These are phyloP conservation scores for Ephialtes manifestator DNA, from an alignment of 2,888 invertebrate species.

Conservation along the genomic window DNA sequence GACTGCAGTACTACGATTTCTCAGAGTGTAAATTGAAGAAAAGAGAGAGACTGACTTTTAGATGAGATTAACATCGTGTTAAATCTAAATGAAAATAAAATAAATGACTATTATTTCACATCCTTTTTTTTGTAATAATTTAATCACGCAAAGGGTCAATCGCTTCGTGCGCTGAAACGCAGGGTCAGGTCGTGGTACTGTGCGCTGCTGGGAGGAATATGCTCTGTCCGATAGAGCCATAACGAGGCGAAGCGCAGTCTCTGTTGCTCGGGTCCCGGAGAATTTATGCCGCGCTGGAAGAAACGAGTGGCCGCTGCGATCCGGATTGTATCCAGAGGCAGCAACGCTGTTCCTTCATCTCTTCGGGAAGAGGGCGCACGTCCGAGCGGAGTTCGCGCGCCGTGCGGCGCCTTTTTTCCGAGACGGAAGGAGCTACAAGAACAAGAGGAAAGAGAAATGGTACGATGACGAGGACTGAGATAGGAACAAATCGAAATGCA, in stretches of 20 bases:
- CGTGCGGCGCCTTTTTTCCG: constrained; percentile 1
- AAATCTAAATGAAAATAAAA: not conserved
- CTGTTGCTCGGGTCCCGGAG: constrained; percentile 48
- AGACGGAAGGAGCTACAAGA: not conserved
- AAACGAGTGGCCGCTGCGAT: not conserved
- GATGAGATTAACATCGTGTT: no score
- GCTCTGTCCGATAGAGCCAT: constrained; percentile 64
- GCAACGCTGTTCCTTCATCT: constrained; percentile 7
- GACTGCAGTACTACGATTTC: no score
- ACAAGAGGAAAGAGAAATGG: not conserved
- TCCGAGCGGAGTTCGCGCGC: not conserved
- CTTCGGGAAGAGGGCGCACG: constrained; percentile 13
- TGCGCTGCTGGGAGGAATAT: constrained; percentile 29
- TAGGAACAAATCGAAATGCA: not conserved
- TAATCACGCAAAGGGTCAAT: constrained; percentile 9
- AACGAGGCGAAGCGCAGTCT: constrained; percentile 61
- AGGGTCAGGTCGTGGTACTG: constrained; percentile 30
- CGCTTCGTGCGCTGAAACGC: not conserved
- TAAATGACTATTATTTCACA: not conserved
- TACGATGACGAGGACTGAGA: not conserved
- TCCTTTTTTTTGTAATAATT: constrained; percentile 1
- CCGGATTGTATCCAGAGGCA: constrained; percentile 18
- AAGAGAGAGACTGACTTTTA: no score
- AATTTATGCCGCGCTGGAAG: constrained; percentile 55
- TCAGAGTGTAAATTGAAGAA: no score